Conservation (phyloP, 2,888 invertebrate species). For the Leucania comma region DNA sequence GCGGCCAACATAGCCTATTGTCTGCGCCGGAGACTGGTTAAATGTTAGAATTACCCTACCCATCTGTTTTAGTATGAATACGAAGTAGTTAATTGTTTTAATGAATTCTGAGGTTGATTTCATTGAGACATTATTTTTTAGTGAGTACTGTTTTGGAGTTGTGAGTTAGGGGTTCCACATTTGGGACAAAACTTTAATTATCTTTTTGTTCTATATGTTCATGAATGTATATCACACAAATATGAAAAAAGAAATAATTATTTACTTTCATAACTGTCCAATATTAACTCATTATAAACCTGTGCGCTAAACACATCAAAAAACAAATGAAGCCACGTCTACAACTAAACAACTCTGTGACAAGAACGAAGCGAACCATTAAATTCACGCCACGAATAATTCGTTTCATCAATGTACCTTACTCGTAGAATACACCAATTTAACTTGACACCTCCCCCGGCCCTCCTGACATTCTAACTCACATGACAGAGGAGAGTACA, state of each 20-base stretch:
- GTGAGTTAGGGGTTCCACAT: not conserved
- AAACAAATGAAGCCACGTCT: slow-evolving; percentile 52
- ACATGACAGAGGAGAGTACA: slow-evolving; percentile 41
- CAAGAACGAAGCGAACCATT: slow-evolving; percentile 72
- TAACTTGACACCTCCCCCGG: slow-evolving; percentile 61
- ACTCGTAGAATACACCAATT: slow-evolving; percentile 62
- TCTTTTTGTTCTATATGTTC: not conserved
- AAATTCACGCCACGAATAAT: slow-evolving; percentile 84
- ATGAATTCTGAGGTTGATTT: slow-evolving; percentile 32
- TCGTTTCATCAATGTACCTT: slow-evolving; percentile 81
- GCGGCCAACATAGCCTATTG: slow-evolving; percentile 80
- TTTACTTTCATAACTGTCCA: not conserved
- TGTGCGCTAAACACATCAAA: slow-evolving; percentile 6
- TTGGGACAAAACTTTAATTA: not conserved
- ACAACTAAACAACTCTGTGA: slow-evolving; percentile 60
- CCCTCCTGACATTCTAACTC: slow-evolving; percentile 40
- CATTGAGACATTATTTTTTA: slow-evolving; percentile 40
- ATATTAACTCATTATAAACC: not conserved
- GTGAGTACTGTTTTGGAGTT: slow-evolving; percentile 12
- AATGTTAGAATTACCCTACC: slow-evolving; percentile 67
- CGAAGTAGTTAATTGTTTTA: slow-evolving; percentile 59
- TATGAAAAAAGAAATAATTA: no score
- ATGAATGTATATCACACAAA: no score
- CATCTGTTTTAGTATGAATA: slow-evolving; percentile 50
- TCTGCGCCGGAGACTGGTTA: slow-evolving; percentile 74